Evolutionary conservation across 1,140 invertebrate species (phyloP), one percentile per base, ranked within the genome.

Genomic region (Drosophila kepulauana): DNA sequence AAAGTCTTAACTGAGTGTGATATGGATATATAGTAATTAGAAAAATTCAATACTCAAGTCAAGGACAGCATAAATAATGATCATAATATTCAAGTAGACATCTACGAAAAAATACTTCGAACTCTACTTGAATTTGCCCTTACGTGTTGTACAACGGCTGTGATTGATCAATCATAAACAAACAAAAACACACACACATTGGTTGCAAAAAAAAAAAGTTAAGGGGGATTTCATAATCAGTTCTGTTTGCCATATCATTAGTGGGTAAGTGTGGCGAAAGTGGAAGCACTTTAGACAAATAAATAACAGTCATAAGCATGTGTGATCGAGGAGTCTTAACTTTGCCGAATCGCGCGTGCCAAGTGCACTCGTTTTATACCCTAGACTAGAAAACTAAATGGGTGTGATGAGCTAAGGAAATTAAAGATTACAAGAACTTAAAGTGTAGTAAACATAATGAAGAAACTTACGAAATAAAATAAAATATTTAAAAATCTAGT

Each of bases 161-260:
- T 59, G 70, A 73, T 73, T 73, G 70, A 73, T 73, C 62, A 66
- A 72, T 72, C 70, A 73, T 54, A 66, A 33, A 65, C 25, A 52
- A 28, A 64, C 46, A 73, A 45, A 66, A 33, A 65, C 25, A 52
- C 13, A 64, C 46, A 46, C 2, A 41, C 20, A 28, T 10, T n/a
- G 10, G 8, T 13, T n/a, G n/a, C 35, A 38, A 43, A 43, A 8
- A 43, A 43, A 8, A 25, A 4, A 25, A 25, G 46, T 41, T 57
- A 16, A 10, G 15, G 25, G 16, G 35, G 25, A 69, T 52, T 59
- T 59, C 59, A 11, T 59, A 73, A 74, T 69, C 48, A 69, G 71
- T 74, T 74, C 7, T 69, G 65, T 67, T 73, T 73, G 70, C 56
- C 48, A 35, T 68, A 61, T 38, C 38, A 73, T 69, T 69, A 59